phyloP scores from a whole-genome alignment of 1,140 invertebrate genomes.

The Archivesica marissinica region DNA sequence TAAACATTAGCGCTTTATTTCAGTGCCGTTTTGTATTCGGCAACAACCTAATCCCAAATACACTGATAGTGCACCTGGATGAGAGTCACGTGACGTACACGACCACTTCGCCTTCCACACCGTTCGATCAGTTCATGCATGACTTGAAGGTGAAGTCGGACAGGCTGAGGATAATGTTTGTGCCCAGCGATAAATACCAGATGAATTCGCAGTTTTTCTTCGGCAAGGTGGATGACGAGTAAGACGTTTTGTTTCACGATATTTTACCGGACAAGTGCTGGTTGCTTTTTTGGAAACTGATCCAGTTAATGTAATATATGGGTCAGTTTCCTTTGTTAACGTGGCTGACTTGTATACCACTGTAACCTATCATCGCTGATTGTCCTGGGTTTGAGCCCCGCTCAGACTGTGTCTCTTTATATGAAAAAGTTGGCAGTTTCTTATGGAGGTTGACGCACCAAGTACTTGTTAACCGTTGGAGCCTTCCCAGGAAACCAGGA shows the following conservation, averaged over 20 bases:
- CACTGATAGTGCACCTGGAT: constrained; percentile 95
- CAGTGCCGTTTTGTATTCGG: constrained; percentile 97
- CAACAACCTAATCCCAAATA: constrained; percentile 97
- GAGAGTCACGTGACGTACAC: constrained; percentile 98
- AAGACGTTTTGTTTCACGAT: constrained; percentile 53
- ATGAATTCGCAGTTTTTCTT: constrained; percentile 72
- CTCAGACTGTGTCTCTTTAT: no score
- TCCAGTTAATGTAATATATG: no score
- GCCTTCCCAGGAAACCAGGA: no score
- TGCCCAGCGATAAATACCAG: constrained; percentile 95
- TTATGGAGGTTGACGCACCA: no score
- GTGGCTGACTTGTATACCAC: no score
- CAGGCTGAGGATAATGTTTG: constrained; percentile 95
- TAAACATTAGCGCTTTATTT: no score
- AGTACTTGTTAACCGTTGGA: no score
- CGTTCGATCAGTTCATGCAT: constrained; percentile 98
- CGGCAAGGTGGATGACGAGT: constrained; percentile 93
- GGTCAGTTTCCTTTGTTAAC: no score
- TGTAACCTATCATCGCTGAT: no score
- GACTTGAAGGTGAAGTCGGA: constrained; percentile 97
- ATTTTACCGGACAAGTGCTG: not conserved
- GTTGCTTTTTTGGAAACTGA: no score
- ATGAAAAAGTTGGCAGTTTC: no score
- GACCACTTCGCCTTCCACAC: constrained; percentile 96
- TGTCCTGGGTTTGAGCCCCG: no score